These are phyloP conservation scores for Malurus melanocephalus DNA, from an alignment of 2,113 vertebrate species.

Conservation along the genomic window DNA sequence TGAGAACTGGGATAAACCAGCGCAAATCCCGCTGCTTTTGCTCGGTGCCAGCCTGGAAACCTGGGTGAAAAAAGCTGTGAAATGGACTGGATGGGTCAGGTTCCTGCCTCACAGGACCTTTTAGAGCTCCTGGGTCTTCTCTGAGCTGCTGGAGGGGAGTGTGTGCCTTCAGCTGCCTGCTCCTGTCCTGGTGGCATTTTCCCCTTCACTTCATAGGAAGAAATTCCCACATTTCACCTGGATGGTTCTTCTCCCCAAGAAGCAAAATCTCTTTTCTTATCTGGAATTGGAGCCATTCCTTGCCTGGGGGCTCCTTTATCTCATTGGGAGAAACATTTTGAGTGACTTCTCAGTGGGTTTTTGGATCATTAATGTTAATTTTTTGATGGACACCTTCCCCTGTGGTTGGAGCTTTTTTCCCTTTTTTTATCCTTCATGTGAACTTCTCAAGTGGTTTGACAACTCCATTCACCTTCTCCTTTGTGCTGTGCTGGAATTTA, in stretches of 20 bases:
- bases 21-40: neutral
- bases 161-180: neutral
- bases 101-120: neutral
- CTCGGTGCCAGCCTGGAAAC: neutral
- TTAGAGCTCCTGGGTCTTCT: neutral
- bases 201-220: neutral
- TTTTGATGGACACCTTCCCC: neutral
- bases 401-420: neutral
- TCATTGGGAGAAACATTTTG: neutral
- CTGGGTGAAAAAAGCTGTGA: neutral
- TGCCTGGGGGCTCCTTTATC: neutral
- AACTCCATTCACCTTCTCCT: neutral
- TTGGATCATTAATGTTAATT: neutral
- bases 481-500: neutral
- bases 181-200: neutral
- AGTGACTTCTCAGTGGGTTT: neutral
- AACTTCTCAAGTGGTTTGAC: constrained; percentile 4
- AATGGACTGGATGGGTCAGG: neutral
- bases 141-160: neutral
- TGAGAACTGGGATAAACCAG: neutral
- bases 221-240: neutral
- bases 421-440: neutral
- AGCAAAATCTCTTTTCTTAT: neutral
- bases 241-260: neutral
- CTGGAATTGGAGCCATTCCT: neutral